Percentiles rank a stretch among this genome's conserved stretches.
Evolutionary conservation across 2,888 invertebrate genomes (phyloP).

Genomic region (Synanthedon myopaeformis): DNA sequence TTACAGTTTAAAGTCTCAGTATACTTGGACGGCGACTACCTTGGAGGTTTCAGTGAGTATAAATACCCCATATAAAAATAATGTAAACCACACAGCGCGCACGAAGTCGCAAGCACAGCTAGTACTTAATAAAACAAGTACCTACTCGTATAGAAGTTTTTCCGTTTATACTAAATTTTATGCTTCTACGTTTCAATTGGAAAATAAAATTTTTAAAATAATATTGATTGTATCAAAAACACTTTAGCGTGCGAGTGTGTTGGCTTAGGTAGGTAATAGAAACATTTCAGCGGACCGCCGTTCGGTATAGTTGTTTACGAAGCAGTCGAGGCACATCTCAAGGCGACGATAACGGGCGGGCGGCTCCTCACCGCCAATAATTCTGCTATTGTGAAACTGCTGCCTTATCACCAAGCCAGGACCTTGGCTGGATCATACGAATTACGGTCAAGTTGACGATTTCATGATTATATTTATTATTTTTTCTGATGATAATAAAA

Average conservation of each 20-base stretch:
- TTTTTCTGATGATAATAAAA: background rate
- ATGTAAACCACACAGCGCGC: no score
- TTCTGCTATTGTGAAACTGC: slow-evolving; percentile 67
- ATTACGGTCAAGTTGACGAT: slow-evolving; percentile 70
- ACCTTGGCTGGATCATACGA: slow-evolving; percentile 64
- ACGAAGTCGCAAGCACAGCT: no score
- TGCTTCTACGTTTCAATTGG: no score
- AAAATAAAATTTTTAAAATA: background rate
- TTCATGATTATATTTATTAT: slow-evolving; percentile 48
- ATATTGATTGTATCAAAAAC: slow-evolving; percentile 4
- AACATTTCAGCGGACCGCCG: slow-evolving; percentile 47
- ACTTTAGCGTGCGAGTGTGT: slow-evolving; percentile 44
- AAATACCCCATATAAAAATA: no score
- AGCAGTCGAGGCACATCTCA: slow-evolving; percentile 62
- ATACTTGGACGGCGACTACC: no score
- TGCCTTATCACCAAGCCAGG: slow-evolving; percentile 47
- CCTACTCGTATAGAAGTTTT: no score
- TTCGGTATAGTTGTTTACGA: slow-evolving; percentile 58
- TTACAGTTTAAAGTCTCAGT: no score
- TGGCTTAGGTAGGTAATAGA: background rate
- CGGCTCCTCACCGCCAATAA: slow-evolving; percentile 64
- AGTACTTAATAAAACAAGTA: no score
- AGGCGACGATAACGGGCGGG: slow-evolving; percentile 32
- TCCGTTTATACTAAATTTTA: no score
- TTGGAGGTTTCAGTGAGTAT: no score